A percentile compares a stretch with the other conserved stretches of the same genome.
Conservation (phyloP, 2,888 invertebrate genomes). For the Volucella inflata region DNA sequence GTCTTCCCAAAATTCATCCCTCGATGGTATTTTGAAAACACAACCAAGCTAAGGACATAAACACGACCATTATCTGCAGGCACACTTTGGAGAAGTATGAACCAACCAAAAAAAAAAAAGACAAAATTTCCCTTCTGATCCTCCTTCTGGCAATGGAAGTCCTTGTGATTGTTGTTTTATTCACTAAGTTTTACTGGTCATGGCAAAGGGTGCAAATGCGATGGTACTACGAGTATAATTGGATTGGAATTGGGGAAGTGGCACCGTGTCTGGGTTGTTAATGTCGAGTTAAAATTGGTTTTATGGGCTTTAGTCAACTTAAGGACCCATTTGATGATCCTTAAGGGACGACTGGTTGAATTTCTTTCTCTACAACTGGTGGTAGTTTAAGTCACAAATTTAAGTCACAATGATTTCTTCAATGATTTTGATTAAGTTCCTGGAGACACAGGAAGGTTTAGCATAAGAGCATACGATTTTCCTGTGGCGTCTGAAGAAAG, state of each 20-base stretch:
- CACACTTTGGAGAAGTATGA: slow-evolving; percentile 10
- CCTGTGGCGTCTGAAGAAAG: no score
- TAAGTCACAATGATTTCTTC: no score
- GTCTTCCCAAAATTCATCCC: not conserved
- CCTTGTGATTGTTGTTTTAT: slow-evolving; percentile 4
- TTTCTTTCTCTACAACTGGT: no score
- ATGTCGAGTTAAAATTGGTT: slow-evolving; percentile 5
- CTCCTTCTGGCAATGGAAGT: not conserved
- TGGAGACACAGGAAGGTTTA: no score
- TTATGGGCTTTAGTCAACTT: not conserved
- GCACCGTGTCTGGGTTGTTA: not conserved
- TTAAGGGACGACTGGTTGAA: not conserved
- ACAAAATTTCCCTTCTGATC: not conserved
- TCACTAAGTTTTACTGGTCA: not conserved
- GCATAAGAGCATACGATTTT: no score
- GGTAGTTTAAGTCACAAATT: no score
- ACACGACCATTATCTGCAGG: slow-evolving; percentile 43
- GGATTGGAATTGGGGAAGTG: no score
- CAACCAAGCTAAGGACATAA: not conserved
- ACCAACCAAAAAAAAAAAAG: not conserved
- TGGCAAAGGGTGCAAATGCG: slow-evolving; percentile 1
- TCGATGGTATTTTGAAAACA: not conserved
- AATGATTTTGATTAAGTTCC: no score
- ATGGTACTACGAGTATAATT: not conserved
- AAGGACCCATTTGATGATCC: not conserved